These are phyloP conservation scores for Caenorhabditis drosophilae DNA, from an alignment of 2,888 invertebrate species.

Conservation along the genomic window DNA sequence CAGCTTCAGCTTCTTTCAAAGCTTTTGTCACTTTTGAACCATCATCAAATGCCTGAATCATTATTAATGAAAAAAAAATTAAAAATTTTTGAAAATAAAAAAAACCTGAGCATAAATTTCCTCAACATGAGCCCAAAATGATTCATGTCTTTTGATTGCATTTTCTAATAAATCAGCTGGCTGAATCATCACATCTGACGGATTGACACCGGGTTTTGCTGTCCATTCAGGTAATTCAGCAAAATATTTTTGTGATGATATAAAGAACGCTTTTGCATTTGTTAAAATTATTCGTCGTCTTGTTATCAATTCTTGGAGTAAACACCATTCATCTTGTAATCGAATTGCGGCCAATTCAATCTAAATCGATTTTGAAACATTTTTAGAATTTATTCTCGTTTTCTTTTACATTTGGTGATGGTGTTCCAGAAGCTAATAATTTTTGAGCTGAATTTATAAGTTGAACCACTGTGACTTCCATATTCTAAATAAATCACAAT, in stretches of 20 bases:
- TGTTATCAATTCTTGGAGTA: conserved; percentile 22
- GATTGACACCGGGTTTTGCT: conserved; percentile 53
- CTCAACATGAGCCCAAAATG: conserved; percentile 37
- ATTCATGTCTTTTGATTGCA: conserved; percentile 39
- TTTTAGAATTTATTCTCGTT: too few species aligned
- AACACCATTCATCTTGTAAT: conserved; percentile 50
- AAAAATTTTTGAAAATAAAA: too few species aligned
- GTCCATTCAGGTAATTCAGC: conserved; percentile 50
- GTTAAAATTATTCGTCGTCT: conserved; percentile 9
- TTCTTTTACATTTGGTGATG: neutral
- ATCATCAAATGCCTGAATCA: conserved; percentile 31
- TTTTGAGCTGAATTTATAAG: conserved; percentile 27
- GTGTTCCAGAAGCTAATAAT: neutral
- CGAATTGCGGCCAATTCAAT: conserved; percentile 30
- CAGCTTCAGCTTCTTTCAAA: conserved; percentile 29
- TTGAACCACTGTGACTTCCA: conserved; percentile 43
- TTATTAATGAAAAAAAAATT: too few species aligned
- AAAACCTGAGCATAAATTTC: conserved; percentile 43
- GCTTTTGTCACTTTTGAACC: conserved; percentile 33
- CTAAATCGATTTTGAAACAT: conserved; percentile 25
- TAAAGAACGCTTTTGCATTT: conserved; percentile 20
- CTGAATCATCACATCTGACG: conserved; percentile 30
- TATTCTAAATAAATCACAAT: too few species aligned
- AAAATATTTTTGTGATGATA: conserved; percentile 45
- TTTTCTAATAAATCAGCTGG: conserved; percentile 40